Conservation (phyloP, 2,888 invertebrate species). For the Brachyptera risi region DNA sequence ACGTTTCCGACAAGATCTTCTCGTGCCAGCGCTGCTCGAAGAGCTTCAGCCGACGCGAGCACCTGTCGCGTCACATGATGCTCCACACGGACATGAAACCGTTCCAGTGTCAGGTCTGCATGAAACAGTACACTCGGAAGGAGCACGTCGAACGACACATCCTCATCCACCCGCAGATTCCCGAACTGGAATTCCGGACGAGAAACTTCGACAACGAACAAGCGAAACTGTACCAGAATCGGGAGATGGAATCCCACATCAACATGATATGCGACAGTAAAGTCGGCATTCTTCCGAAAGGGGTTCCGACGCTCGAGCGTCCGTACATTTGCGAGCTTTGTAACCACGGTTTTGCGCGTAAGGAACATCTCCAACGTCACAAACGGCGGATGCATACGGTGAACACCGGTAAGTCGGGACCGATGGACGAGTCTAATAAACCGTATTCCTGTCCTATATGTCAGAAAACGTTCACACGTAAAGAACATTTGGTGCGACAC, state of each 20-base stretch:
- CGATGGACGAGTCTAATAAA: constrained; percentile 21
- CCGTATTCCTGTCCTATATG: constrained; percentile 32
- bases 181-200: background rate
- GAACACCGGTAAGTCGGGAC: constrained; percentile 2
- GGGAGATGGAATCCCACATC: constrained; percentile 22
- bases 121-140: constrained; percentile 36
- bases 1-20: constrained; percentile 37
- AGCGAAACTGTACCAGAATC: constrained; percentile 8
- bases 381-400: constrained; percentile 30
- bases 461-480: constrained; percentile 37
- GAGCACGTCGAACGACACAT: constrained; percentile 37
- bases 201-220: background rate
- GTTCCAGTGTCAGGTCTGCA: constrained; percentile 36
- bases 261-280: background rate
- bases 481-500: constrained; percentile 36
- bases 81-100: constrained; percentile 36
- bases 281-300: too few relatives aligned
- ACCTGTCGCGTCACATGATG: constrained; percentile 37
- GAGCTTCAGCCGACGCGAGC: constrained; percentile 38
- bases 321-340: constrained; percentile 29
- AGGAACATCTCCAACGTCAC: constrained; percentile 37
- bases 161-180: constrained; percentile 17
- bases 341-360: constrained; percentile 34
- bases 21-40: constrained; percentile 38
- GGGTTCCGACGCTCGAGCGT: constrained; percentile 6